These are phyloP conservation scores for Ianthella basta DNA, from an alignment of 37 sponge, comb jelly and placozoan genomes.

Conservation along the genomic window DNA sequence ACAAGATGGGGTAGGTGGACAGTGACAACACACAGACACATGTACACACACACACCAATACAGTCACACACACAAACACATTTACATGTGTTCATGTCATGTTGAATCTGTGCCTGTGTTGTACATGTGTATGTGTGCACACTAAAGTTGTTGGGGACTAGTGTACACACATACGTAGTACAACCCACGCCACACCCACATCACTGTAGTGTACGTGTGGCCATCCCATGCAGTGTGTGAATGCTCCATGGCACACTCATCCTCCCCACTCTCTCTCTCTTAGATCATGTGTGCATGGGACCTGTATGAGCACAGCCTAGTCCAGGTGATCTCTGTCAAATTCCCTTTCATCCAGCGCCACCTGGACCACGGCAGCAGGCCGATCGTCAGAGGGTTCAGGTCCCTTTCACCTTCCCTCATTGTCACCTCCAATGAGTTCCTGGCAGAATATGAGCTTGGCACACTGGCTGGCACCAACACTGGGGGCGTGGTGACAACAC, in stretches of 20 bases:
- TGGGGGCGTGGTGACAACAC: conserved; percentile 25
- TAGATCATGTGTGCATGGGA: conserved; percentile 85
- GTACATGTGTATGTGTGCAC: too few relatives aligned
- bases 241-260: too few relatives aligned
- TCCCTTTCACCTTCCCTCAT: conserved; percentile 39
- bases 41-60: too few relatives aligned
- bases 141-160: not conserved
- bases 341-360: conserved; percentile 84
- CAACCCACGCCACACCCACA: too few relatives aligned
- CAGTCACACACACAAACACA: too few relatives aligned
- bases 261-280: not conserved
- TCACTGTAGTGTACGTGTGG: too few relatives aligned
- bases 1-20: conserved; percentile 75
- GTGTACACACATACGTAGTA: too few relatives aligned
- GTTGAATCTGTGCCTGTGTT: too few relatives aligned
- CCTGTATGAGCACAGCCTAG: conserved; percentile 75
- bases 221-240: too few relatives aligned
- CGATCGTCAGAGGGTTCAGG: conserved; percentile 43
- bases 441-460: conserved; percentile 71
- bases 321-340: conserved; percentile 77
- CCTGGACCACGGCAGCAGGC: conserved; percentile 77
- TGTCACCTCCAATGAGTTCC: conserved; percentile 78
- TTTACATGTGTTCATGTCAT: too few relatives aligned
- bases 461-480: not conserved
- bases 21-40: not conserved